A percentile compares a stretch with the other conserved stretches of the same genome.
phyloP scores from a whole-genome alignment of 2,888 invertebrate species.

The Ophion slaviceki region DNA sequence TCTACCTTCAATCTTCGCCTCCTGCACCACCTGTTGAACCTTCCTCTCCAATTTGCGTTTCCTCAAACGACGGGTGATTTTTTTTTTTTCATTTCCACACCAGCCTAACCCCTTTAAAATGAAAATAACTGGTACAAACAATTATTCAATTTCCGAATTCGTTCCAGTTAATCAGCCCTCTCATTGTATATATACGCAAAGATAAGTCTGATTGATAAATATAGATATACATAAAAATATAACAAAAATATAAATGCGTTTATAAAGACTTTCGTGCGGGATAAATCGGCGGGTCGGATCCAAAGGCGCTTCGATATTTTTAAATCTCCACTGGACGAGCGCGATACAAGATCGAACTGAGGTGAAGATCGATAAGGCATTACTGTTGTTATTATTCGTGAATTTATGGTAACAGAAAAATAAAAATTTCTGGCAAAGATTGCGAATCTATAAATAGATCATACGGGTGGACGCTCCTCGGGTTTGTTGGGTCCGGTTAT shows the following conservation, averaged over 20 bases:
- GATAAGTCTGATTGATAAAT: background rate
- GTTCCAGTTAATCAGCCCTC: too few species aligned
- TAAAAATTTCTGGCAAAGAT: constrained; percentile 18
- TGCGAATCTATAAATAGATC: constrained; percentile 63
- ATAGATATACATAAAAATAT: background rate
- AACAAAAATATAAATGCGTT: background rate
- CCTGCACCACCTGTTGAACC: too few species aligned
- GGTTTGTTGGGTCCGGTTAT: constrained; percentile 46
- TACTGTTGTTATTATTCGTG: constrained; percentile 51
- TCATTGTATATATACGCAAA: too few species aligned
- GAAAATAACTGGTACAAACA: too few species aligned
- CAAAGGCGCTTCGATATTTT: background rate
- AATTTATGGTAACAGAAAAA: constrained; percentile 37
- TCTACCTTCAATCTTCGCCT: too few species aligned
- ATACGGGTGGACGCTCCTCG: constrained; percentile 16
- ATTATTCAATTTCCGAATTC: too few species aligned
- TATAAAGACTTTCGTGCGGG: too few species aligned
- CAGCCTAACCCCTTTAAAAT: too few species aligned
- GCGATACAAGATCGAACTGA: constrained; percentile 41
- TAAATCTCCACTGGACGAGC: constrained; percentile 31
- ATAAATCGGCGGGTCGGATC: too few species aligned
- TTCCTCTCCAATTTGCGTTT: too few species aligned
- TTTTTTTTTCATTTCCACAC: too few species aligned
- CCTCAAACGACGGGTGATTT: too few species aligned
- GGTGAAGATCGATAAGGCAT: constrained; percentile 50